Evolutionary conservation across 2,888 invertebrate species (phyloP).

Genomic region (Himalopsyche kuldschensis): DNA sequence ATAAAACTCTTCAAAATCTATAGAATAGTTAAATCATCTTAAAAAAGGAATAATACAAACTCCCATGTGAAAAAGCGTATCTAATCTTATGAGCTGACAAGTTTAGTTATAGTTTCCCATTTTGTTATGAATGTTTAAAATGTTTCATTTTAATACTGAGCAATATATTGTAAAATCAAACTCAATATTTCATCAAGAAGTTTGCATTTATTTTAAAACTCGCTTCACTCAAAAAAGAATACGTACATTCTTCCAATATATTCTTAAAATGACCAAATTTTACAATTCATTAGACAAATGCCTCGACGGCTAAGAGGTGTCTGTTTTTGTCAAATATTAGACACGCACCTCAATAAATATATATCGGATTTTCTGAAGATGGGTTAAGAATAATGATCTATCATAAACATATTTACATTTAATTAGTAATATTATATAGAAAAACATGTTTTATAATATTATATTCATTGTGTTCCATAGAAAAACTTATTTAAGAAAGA

Average conservation of each 20-base stretch:
- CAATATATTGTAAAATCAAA: not conserved
- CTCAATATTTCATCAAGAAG: not conserved
- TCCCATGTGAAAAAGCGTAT: not conserved
- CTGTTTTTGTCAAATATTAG: not conserved
- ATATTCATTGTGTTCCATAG: not conserved
- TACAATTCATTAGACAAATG: not conserved
- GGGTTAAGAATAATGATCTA: not conserved
- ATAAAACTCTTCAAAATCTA: not conserved
- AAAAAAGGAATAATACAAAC: not conserved
- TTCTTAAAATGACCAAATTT: not conserved
- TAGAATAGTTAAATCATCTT: constrained; percentile 7
- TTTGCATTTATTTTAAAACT: not conserved
- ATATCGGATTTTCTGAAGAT: not conserved
- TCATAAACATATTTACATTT: not conserved
- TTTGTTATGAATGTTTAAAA: not conserved
- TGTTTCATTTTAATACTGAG: not conserved
- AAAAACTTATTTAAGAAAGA: not conserved
- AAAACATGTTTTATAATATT: not conserved
- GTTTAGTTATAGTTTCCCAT: not conserved
- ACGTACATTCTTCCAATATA: not conserved
- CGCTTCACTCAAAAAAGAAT: not conserved
- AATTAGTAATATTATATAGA: not conserved
- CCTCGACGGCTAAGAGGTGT: not conserved
- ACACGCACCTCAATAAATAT: not conserved
- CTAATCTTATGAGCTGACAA: not conserved